A percentile compares a stretch with the other conserved stretches of the same genome.
These are phyloP conservation scores for Acleris emargana DNA, from an alignment of 2,888 invertebrate genomes.

Conservation along the genomic window DNA sequence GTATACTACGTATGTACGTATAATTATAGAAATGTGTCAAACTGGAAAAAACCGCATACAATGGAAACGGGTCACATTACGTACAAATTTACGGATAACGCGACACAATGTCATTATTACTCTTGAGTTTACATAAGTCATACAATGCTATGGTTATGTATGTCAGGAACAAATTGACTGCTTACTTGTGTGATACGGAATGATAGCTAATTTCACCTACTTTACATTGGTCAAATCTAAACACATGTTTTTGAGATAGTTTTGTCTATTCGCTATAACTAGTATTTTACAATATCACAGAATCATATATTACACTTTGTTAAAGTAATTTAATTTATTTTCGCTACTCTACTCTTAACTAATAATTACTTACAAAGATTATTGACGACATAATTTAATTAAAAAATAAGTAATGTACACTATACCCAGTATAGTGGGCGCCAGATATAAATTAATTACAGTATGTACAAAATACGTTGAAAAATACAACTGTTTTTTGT, in stretches of 20 bases:
- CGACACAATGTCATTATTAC: too few relatives aligned
- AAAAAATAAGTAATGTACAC: conserved; percentile 10
- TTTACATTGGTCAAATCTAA: conserved; percentile 21
- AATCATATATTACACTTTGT: conserved; percentile 48
- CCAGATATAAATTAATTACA: not conserved
- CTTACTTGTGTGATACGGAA: not conserved
- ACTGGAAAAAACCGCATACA: too few relatives aligned
- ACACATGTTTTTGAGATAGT: conserved; percentile 3
- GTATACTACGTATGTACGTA: too few relatives aligned
- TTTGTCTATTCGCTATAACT: conserved; percentile 27
- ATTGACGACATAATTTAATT: conserved; percentile 22
- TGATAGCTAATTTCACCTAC: not conserved
- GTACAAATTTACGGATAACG: too few relatives aligned
- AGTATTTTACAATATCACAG: conserved; percentile 70
- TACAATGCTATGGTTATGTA: too few relatives aligned
- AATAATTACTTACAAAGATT: conserved; percentile 25
- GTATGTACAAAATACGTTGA: too few relatives aligned
- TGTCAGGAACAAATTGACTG: too few relatives aligned
- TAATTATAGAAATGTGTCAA: too few relatives aligned
- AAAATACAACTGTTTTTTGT: too few relatives aligned
- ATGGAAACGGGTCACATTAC: too few relatives aligned
- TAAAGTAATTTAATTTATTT: conserved; percentile 25
- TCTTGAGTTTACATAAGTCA: too few relatives aligned
- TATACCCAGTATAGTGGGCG: not conserved
- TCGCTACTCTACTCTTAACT: not conserved